Conservation (phyloP, 2,888 invertebrate species). For the Dendrolimus pini region DNA sequence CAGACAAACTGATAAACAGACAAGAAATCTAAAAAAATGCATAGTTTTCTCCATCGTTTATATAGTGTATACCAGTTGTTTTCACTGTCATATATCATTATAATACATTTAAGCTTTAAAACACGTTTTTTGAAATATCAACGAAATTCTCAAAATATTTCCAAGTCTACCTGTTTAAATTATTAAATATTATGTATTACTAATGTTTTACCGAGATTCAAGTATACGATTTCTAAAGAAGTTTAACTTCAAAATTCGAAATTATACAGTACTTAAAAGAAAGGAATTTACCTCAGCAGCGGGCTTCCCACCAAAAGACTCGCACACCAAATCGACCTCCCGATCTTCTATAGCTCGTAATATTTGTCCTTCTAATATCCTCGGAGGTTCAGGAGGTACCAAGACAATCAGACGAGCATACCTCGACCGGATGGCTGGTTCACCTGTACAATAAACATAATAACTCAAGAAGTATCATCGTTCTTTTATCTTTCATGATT, state of each 20-base stretch:
- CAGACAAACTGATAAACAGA: too few species aligned
- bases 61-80: too few species aligned
- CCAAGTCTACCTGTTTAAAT: not conserved
- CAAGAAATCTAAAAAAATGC: too few species aligned
- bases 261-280: not conserved
- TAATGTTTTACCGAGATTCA: too few species aligned
- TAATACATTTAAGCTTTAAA: too few species aligned
- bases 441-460: constrained; percentile 57
- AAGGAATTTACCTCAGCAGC: constrained; percentile 84
- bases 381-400: constrained; percentile 93
- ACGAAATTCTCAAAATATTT: not conserved
- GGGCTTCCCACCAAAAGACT: constrained; percentile 94
- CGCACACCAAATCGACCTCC: constrained; percentile 92
- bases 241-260: too few species aligned
- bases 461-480: not conserved
- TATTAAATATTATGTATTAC: too few species aligned
- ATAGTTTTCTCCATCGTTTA: too few species aligned
- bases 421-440: constrained; percentile 88
- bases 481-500: too few species aligned
- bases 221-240: too few species aligned
- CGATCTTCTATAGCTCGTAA: constrained; percentile 93
- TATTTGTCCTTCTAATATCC: constrained; percentile 88
- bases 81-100: too few species aligned
- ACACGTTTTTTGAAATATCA: not conserved
- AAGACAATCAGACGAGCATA: constrained; percentile 90